Conservation (phyloP, 2,888 invertebrate species). For the Amphipyra berbera region DNA sequence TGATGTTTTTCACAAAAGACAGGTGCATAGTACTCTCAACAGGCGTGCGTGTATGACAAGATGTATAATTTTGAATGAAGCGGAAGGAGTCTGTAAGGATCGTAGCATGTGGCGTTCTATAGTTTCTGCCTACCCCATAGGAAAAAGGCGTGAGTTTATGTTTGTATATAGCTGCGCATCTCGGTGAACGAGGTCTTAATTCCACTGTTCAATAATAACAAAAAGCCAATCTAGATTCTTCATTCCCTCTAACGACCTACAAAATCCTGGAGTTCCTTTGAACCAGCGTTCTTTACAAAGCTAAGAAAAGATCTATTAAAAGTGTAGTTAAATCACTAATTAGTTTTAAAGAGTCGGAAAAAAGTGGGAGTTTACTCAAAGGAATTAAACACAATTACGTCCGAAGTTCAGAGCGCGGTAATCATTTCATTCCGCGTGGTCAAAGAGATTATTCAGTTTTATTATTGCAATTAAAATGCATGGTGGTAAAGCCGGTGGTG, state of each 20-base stretch:
- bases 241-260: conserved; percentile 38
- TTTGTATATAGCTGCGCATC: no score
- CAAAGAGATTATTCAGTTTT: conserved; percentile 47
- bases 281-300: conserved; percentile 48
- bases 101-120: no score
- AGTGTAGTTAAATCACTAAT: conserved; percentile 61
- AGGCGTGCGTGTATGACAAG: no score
- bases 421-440: conserved; percentile 50
- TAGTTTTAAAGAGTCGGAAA: conserved; percentile 58
- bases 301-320: conserved; percentile 58
- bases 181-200: no score
- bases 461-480: conserved; percentile 55
- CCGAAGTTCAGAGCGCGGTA: conserved; percentile 46
- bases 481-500: conserved; percentile 10
- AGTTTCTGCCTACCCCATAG: no score
- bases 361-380: conserved; percentile 47
- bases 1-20: no score
- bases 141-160: no score
- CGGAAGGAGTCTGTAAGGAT: no score
- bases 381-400: conserved; percentile 51
- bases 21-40: no score
- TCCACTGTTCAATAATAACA: conserved; percentile 10
- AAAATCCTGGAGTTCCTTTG: conserved; percentile 37
- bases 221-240: conserved; percentile 37
- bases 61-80: no score